Evolutionary conservation across 2,888 invertebrate species (phyloP), one percentile per base, ranked within the genome.

Genomic region (Polyploca ridens): DNA sequence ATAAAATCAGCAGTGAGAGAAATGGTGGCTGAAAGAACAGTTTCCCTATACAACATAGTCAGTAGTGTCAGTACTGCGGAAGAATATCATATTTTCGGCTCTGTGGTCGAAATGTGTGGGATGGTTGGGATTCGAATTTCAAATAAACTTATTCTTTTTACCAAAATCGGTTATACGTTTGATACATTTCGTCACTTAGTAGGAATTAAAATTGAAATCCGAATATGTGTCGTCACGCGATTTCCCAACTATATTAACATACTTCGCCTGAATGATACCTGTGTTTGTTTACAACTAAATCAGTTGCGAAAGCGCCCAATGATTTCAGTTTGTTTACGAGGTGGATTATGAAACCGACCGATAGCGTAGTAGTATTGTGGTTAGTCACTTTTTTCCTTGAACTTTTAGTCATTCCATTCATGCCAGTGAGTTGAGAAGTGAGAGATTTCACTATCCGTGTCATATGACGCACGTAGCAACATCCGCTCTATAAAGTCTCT

Each of bases 341-440:
- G 46, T 49, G 57, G 57, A 69, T 76, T 76, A 74, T 70, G 75
- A 77, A 74, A 78, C 71, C 71, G 71, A 70, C 60, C 67, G 13
- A 64, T 38, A 49, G 49, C 46, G n/a, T 16, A 35, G 49, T 61
- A 35, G 59, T 5, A 54, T 27, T 33, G 11, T 64, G 64, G 57
- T 44, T 64, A 64, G 27, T 49, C 19, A 33, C 33, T 38, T 6
- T 33, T 64, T 64, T 64, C 64, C 58, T 62, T 64, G 62, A 62
- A 64, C 64, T 54, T 63, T 62, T 44, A 57, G 62, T 62, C 61
- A 61, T 58, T 62, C 10, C 62, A 64, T 62, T 64, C 62, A 64
- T 64, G 63, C 58, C 54, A 6, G 46, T 46, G 46, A n/a, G 46
- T 46, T 46, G 63, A 33, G 13, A 44, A 41, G 41, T 41, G 41